Percentiles rank a stretch among this genome's conserved stretches.
These are phyloP conservation scores for Meteorus cinctellus DNA, from an alignment of 2,888 invertebrate species.

Conservation along the genomic window DNA sequence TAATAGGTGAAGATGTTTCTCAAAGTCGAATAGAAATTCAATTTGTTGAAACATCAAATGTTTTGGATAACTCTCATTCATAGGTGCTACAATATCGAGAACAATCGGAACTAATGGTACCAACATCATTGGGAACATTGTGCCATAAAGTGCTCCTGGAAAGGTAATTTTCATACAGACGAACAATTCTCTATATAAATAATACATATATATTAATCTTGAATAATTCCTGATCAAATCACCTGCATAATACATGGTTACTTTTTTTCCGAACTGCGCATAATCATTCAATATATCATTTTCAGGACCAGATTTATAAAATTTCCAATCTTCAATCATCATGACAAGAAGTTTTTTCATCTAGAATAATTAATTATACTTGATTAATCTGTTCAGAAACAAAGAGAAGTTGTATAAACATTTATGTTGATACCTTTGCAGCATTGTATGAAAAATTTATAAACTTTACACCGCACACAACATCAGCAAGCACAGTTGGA, in stretches of 20 bases:
- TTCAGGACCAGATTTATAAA: constrained; percentile 43
- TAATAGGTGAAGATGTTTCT: constrained; percentile 53
- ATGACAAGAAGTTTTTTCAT: constrained; percentile 48
- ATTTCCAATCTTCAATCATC: constrained; percentile 50
- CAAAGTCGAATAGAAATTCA: constrained; percentile 53
- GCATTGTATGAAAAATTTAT: constrained; percentile 49
- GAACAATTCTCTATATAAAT: background rate
- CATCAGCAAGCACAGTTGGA: constrained; percentile 51
- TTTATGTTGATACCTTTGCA: constrained; percentile 42
- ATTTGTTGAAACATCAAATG: constrained; percentile 53
- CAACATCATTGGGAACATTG: constrained; percentile 51
- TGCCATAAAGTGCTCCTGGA: constrained; percentile 51
- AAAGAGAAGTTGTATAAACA: background rate
- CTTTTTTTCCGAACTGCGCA: constrained; percentile 45
- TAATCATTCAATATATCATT: constrained; percentile 49
- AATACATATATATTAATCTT: background rate
- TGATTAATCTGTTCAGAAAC: background rate
- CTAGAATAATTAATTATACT: constrained; percentile 23
- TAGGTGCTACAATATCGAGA: constrained; percentile 40
- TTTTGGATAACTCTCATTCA: constrained; percentile 47
- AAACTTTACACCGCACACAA: constrained; percentile 47
- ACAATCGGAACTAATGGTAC: constrained; percentile 49
- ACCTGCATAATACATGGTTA: constrained; percentile 50
- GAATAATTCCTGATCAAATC: background rate
- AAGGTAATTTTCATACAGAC: background rate